phyloP scores from a whole-genome alignment of 2,113 vertebrate genomes.

The Ceyx cyanopectus region DNA sequence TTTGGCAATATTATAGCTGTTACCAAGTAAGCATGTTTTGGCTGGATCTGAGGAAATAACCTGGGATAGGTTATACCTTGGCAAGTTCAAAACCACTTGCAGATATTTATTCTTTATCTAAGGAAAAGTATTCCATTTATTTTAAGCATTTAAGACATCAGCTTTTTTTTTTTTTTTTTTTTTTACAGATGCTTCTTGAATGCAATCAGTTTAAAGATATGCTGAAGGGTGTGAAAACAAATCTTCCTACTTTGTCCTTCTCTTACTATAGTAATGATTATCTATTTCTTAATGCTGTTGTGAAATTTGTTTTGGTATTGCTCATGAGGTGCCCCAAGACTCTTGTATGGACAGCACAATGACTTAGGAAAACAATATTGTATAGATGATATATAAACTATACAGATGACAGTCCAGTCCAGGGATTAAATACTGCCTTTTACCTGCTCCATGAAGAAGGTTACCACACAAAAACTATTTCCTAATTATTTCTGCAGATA shows the following conservation, averaged over 20 bases:
- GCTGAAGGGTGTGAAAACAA: neutral
- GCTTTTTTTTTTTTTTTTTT: neutral
- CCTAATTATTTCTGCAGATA: constrained; percentile 62
- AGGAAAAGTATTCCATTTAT: neutral
- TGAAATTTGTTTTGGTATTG: neutral
- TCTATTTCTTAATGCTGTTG: neutral
- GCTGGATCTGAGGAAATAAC: neutral
- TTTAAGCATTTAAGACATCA: neutral
- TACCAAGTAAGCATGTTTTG: neutral
- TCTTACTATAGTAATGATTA: neutral
- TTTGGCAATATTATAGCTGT: neutral
- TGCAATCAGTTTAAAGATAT: neutral
- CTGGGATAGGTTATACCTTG: neutral
- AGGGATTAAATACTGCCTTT: neutral
- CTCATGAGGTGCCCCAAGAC: neutral
- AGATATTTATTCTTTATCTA: neutral
- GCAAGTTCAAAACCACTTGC: neutral
- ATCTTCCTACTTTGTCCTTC: neutral
- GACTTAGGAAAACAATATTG: neutral
- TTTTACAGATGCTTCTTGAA: neutral
- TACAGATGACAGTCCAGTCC: neutral
- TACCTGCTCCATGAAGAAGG: neutral
- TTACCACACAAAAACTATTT: constrained; percentile 22
- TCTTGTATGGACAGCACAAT: neutral
- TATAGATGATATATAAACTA: neutral